Evolutionary conservation across 1,140 invertebrate species (phyloP), one percentile per base, ranked within the genome.

Genomic region (Pachypeltis micranthus): DNA sequence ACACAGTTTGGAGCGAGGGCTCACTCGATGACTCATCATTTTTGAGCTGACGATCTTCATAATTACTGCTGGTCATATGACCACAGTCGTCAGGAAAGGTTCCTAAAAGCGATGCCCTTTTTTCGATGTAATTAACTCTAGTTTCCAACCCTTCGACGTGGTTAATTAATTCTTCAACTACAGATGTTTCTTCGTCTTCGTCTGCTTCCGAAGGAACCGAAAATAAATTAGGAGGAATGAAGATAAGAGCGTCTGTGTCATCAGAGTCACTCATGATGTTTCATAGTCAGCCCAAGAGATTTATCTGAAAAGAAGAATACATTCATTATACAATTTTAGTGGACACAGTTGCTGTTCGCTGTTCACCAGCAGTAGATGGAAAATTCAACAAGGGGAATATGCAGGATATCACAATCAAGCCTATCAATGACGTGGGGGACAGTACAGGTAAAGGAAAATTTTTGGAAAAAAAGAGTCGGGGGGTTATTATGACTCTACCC

Each of bases 191-290:
- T 19, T 61, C 26, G 29, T 66, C 25, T 16, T 29, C 24, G 24
- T 67, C 67, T 19, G 31, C 16, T 19, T 68, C 62, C 14, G 60
- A 77, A 31, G 59, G 72, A 29, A 83, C 76, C 31, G 79, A 66
- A 70, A 85, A 87, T 66, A 86, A 82, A 73, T 87, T 81, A 10
- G 87, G 87, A 59, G 86, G 86, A 72, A 89, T 86, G 63, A 86
- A 74, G 65, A 90, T 72, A 63, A 90, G 76, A 67, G 87, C 80
- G 74, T 90, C 87, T 2, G 87, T 90, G 73, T 89, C 86, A 79
- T 88, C 87, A 62, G 86, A 84, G 71, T 88, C 86, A 81, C 86
- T 88, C 87, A 89, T 89, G n/a, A 59, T 31, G 28, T 23, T 26
- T 51, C 47, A 51, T 51, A 51, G 23, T 51, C 12, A 4, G 19